Conservation (phyloP, 2,113 vertebrate genomes). For the Ornithorhynchus anatinus region DNA sequence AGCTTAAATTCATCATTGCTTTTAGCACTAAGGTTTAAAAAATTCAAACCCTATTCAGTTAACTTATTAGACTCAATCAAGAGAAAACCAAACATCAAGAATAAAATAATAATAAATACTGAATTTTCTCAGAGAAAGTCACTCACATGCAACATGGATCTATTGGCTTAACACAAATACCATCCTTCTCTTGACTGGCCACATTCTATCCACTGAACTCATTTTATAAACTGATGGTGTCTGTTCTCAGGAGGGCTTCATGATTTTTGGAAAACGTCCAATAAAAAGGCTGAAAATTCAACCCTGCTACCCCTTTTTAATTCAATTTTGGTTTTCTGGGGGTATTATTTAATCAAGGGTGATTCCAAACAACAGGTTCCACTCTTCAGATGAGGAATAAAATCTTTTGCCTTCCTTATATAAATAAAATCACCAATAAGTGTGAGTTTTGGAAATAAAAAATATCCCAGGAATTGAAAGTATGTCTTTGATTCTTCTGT, state of each 20-base stretch:
- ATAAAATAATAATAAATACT: background rate
- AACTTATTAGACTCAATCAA: background rate
- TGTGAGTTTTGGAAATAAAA: slow-evolving; percentile 9
- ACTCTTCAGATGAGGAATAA: background rate
- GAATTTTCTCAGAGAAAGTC: background rate
- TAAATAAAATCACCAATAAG: slow-evolving; percentile 15
- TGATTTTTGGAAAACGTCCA: slow-evolving; percentile 12
- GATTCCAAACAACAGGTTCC: slow-evolving; percentile 6
- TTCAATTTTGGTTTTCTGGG: background rate
- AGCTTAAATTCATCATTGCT: background rate
- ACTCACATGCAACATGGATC: background rate
- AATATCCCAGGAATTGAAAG: slow-evolving; percentile 21
- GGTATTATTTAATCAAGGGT: background rate
- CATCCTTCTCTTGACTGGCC: slow-evolving; percentile 10
- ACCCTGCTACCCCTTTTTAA: background rate
- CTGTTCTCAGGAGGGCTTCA: background rate
- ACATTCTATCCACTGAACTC: slow-evolving; percentile 11
- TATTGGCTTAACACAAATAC: background rate
- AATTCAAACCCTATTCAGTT: background rate
- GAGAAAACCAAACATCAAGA: background rate
- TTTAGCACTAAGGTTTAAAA: background rate
- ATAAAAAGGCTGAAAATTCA: background rate
- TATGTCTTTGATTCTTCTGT: background rate
- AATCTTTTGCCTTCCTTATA: background rate
- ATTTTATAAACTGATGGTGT: background rate